Base-by-base conservation (phyloP, 2,888 invertebrate species). In the Trissolcus japonicus region DNA sequence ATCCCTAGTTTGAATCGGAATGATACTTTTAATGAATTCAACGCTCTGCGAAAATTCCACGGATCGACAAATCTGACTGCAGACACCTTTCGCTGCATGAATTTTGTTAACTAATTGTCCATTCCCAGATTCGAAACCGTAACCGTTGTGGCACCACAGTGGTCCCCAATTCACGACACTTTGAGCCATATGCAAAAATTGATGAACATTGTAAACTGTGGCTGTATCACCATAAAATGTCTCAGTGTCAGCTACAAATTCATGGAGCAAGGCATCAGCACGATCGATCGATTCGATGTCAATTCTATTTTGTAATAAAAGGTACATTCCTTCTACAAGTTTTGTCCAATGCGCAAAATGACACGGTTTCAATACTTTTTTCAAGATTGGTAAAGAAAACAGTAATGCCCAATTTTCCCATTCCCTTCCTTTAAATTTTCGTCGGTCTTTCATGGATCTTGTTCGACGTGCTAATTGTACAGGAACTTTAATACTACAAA, bases 1-100 rank as follows among this genome's bases (percentile, higher is more conserved):
- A 6, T 3, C 2, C 4, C 43, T 6, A 43, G 3, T 43, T 14
- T 43, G 43, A 43, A 43, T 11, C 3, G 43, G 43, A n/a, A 43
- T 6, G 4, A 11, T 0, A 43, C 43, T 6, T 11, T 6, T 6
- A 11, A 43, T 43, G 9, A 43, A 43, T n/a, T 43, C 4, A 4
- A 43, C 43, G 14, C 43, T 43, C 9, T 43, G 6, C 0, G 13
- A 11, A 2, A 43, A 43, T 43, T 43, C 43, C 6, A 43, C 14
- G 6, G 9, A 43, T 43, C 43, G 43, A 43, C 43, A 43, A 11
- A 43, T 43, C 40, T 66, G 66, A 57, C 50, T 48, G 6, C 21
- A 25, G 4, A 66, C 50, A n/a, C 51, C 57, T 50, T 43, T 43
- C 0, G 43, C 43, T 43, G 43, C 43, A 43, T 43, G 4, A n/a